These are phyloP conservation scores for Cyanoderma ruficeps DNA, from an alignment of 2,113 vertebrate genomes.

Conservation along the genomic window DNA sequence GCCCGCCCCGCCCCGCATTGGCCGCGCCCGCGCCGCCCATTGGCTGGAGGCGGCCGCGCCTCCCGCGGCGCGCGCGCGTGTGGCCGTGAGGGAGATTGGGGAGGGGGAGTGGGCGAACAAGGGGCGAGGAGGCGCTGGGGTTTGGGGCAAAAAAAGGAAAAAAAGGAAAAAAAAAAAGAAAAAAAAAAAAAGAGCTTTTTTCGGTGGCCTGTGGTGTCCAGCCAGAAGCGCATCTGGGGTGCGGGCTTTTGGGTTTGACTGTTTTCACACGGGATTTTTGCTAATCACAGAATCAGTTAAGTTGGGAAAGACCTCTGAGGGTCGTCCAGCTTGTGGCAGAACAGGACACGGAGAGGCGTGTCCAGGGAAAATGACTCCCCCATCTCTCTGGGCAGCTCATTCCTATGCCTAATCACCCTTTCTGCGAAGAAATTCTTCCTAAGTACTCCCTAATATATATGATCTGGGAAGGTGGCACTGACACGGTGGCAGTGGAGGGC, in stretches of 20 bases:
- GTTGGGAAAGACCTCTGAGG: neutral
- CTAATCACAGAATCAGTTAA: neutral
- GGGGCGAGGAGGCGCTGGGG: no score
- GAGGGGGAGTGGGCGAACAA: no score
- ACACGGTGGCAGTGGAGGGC: fast-evolving
- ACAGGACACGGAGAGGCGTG: neutral
- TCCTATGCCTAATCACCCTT: neutral
- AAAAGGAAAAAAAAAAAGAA: no score
- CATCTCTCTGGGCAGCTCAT: neutral
- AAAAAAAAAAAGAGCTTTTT: no score
- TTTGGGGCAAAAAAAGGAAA: no score
- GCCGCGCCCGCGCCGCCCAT: no score
- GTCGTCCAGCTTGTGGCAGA: neutral
- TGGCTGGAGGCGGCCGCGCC: no score
- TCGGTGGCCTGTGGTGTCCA: fast-evolving
- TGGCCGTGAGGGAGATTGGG: no score
- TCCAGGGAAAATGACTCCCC: no score
- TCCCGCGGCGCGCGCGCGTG: no score
- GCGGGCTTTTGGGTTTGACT: neutral
- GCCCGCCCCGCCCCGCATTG: no score
- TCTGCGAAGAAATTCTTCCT: neutral
- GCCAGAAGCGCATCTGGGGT: fast-evolving
- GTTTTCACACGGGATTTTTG: neutral
- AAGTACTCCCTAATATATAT: fast-evolving
- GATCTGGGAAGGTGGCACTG: neutral